Evolutionary conservation across 2,797 vertebrate genomes (phyloP).

Genomic region (Atherinosoma microstoma): DNA sequence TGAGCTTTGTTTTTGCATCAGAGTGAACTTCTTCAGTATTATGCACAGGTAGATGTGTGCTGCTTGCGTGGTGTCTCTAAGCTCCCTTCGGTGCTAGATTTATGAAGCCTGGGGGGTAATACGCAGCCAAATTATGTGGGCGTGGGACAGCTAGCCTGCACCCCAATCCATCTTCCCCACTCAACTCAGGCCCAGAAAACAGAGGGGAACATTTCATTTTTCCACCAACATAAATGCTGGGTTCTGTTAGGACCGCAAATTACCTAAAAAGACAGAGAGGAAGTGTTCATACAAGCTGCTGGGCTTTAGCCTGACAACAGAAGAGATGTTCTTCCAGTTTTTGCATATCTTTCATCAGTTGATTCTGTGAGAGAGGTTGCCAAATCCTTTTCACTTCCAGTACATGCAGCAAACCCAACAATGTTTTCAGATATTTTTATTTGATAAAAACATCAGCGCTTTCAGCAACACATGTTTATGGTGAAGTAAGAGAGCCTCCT

Average conservation of each 20-base stretch:
- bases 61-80: slow-evolving; percentile 58
- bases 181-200: slow-evolving; percentile 45
- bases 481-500: not conserved
- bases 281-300: slow-evolving; percentile 48
- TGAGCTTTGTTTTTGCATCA: too few relatives aligned
- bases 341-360: slow-evolving; percentile 1
- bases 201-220: slow-evolving; percentile 42
- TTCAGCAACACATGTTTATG: not conserved
- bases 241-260: slow-evolving; percentile 65
- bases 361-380: not conserved
- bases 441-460: not conserved
- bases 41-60: slow-evolving; percentile 30
- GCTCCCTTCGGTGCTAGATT: slow-evolving; percentile 65
- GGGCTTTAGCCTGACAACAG: slow-evolving; percentile 44
- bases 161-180: slow-evolving; percentile 74
- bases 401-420: not conserved
- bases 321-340: slow-evolving; percentile 22
- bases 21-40: slow-evolving; percentile 22
- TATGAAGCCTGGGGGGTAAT: slow-evolving; percentile 72
- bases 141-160: slow-evolving; percentile 68
- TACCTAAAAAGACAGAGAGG: slow-evolving; percentile 42
- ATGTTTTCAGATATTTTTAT: not conserved
- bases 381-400: not conserved
- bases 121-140: slow-evolving; percentile 78
- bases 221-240: slow-evolving; percentile 52